Percentiles rank a stretch among this genome's conserved stretches.
These are phyloP conservation scores for Rana temporaria DNA, from an alignment of 2,113 vertebrate genomes.

Conservation along the genomic window DNA sequence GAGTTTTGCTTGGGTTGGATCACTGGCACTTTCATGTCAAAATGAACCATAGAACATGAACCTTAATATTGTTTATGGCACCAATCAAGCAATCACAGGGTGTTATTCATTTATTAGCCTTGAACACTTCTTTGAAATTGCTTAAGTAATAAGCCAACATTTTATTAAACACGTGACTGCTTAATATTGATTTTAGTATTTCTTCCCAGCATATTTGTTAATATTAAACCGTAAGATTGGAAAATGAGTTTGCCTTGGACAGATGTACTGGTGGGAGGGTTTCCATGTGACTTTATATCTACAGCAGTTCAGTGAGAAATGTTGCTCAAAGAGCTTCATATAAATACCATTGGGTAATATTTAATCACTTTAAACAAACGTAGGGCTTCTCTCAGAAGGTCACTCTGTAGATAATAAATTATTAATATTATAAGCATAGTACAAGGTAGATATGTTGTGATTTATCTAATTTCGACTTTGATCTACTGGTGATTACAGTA, in stretches of 20 bases:
- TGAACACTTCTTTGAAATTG: not conserved
- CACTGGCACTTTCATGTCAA: not conserved
- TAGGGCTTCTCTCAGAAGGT: not conserved
- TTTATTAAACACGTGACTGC: not conserved
- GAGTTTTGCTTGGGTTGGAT: not conserved
- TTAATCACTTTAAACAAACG: not conserved
- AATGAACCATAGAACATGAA: not conserved
- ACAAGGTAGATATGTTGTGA: constrained; percentile 5
- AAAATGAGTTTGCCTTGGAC: not conserved
- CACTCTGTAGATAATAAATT: constrained; percentile 19
- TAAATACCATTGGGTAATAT: constrained; percentile 23
- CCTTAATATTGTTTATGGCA: not conserved
- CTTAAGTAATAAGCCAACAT: not conserved
- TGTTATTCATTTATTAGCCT: constrained; percentile 11
- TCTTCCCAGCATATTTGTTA: constrained; percentile 10
- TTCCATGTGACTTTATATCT: constrained; percentile 31
- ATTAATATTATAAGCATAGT: constrained; percentile 25
- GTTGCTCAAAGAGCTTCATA: not conserved
- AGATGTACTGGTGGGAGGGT: not conserved
- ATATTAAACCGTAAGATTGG: constrained; percentile 4
- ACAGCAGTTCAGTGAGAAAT: not conserved
- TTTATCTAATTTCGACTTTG: constrained; percentile 23
- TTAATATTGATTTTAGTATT: constrained; percentile 9
- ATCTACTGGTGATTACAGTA: not conserved
- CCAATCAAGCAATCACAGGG: not conserved